These are phyloP conservation scores for Gymnocypris eckloni DNA, from an alignment of 2,797 vertebrate species.

Conservation along the genomic window DNA sequence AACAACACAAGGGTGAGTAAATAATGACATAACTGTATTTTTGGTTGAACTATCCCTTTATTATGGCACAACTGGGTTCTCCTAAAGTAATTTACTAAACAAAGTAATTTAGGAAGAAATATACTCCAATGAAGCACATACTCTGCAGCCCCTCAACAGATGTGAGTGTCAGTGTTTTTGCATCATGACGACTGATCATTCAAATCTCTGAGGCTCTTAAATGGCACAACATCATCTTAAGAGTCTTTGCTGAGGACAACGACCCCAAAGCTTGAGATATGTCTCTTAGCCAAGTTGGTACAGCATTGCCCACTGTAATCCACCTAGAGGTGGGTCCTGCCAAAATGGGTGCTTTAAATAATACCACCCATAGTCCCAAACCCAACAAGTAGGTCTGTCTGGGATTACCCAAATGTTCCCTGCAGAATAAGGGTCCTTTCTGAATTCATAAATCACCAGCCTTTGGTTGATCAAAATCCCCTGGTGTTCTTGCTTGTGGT, in stretches of 20 bases:
- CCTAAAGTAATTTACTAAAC: background rate
- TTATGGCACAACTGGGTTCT: background rate
- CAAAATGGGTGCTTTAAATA: slow-evolving; percentile 59
- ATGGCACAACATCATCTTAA: slow-evolving; percentile 45
- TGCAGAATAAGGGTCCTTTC: slow-evolving; percentile 52
- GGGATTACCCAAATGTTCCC: slow-evolving; percentile 59
- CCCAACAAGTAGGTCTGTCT: slow-evolving; percentile 62
- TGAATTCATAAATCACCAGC: slow-evolving; percentile 48
- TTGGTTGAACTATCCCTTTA: background rate
- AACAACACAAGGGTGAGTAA: too few relatives aligned
- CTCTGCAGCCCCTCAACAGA: background rate
- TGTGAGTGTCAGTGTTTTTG: background rate
- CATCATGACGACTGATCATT: slow-evolving; percentile 15
- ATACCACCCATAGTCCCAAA: slow-evolving; percentile 53
- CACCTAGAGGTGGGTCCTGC: slow-evolving; percentile 52
- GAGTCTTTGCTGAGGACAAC: slow-evolving; percentile 32
- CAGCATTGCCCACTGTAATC: slow-evolving; percentile 58
- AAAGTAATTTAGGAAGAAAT: background rate
- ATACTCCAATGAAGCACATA: background rate
- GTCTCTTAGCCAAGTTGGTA: slow-evolving; percentile 58
- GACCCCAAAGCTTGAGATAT: slow-evolving; percentile 48
- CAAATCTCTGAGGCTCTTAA: slow-evolving; percentile 19
- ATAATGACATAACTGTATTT: background rate
- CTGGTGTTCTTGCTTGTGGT: slow-evolving; percentile 30
- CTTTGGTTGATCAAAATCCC: slow-evolving; percentile 51